Conservation (phyloP, 2,113 vertebrate genomes). For the Columbina picui region DNA sequence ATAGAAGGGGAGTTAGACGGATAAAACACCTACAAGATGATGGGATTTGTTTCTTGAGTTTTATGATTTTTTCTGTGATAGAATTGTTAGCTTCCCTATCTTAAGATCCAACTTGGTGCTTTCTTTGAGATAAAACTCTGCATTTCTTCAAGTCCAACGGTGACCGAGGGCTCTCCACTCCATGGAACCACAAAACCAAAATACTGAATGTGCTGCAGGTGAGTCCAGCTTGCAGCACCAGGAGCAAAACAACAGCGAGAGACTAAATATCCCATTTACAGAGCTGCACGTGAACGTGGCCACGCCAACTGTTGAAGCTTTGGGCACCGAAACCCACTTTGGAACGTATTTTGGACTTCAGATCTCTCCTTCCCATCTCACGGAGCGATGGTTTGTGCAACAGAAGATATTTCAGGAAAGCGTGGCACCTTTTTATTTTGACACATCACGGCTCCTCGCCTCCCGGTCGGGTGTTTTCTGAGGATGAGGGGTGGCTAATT, state of each 20-base stretch:
- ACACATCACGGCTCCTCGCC: neutral
- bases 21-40: neutral
- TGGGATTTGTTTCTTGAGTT: neutral
- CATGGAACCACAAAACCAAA: neutral
- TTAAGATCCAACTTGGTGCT: neutral
- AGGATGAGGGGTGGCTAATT: neutral
- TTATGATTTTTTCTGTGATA: too few relatives aligned
- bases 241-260: neutral
- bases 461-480: neutral
- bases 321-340: neutral
- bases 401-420: neutral
- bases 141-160: neutral
- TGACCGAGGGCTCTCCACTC: neutral
- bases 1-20: neutral
- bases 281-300: neutral
- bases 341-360: too few relatives aligned
- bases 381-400: neutral
- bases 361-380: neutral
- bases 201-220: neutral
- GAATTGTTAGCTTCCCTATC: neutral
- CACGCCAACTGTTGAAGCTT: neutral
- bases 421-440: neutral
- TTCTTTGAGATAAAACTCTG: neutral
- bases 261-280: fast-evolving
- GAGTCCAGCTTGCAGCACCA: neutral